Base-by-base conservation (phyloP, 1,140 invertebrate genomes). In the Streblospio benedicti region DNA sequence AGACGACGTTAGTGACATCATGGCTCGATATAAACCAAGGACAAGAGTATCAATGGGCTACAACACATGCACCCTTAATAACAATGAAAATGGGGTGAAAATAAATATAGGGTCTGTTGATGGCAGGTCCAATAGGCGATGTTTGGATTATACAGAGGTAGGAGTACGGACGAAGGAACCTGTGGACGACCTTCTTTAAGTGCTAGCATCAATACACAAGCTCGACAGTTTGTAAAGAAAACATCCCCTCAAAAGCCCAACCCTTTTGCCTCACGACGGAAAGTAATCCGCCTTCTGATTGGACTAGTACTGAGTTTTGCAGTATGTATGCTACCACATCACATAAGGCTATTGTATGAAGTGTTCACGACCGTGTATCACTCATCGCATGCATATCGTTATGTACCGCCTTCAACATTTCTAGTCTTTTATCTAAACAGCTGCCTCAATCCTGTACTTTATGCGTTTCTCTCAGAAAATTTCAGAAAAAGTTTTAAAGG, bases 221-320 rank as follows among this genome's bases (percentile, higher is more conserved):
- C n/a, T n/a, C n/a, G n/a, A n/a, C n/a, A n/a, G n/a, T n/a, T n/a
- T n/a, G n/a, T n/a, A n/a, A n/a, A n/a, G n/a, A n/a, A 1, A 41
- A 61, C n/a, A n/a, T n/a, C n/a, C n/a, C n/a, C n/a, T n/a, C n/a
- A n/a, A n/a, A n/a, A n/a, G n/a, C n/a, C n/a, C 6, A 64, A 64
- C 9, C 69, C 73, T 1, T 59, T 77, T 6, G 63, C 68, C 6
- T 71, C 75, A n/a, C 61, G 80, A 25, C 64, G 76, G 1, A 71
- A 74, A 44, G 78, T 82, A 4, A 77, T 78, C 57, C 83, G 87
- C 50, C 87, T 93, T 83, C 80, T 93, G 28, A 85, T 91, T 25
- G 85, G 88, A 2, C 85, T 91, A 14, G 87, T 91, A 5, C 76
- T 88, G 41, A 85, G 86, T 44, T 93, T 93, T 72, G 88, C 87